A percentile compares a stretch with the other conserved stretches of the same genome.
These are phyloP conservation scores for Caenorhabditis sulstoni DNA, from an alignment of 2,888 invertebrate species.

Conservation along the genomic window DNA sequence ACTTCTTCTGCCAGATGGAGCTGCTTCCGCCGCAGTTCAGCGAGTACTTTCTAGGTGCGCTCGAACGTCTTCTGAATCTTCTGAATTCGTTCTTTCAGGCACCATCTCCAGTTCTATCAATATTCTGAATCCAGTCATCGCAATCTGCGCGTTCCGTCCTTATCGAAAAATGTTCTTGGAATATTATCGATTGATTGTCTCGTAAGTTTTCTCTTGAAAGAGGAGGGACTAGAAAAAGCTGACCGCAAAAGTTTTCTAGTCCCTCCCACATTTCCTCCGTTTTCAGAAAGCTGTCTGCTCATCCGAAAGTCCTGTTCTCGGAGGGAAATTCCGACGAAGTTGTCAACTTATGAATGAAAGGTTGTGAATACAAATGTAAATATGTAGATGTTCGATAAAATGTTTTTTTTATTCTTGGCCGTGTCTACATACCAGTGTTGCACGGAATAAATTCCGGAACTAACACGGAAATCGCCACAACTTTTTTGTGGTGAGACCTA, in stretches of 20 bases:
- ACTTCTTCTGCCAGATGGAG: conserved; percentile 51
- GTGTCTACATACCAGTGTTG: no score
- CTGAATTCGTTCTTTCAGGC: conserved; percentile 1
- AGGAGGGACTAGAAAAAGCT: no score
- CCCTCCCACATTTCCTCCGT: no score
- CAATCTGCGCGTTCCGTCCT: conserved; percentile 45
- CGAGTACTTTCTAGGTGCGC: conserved; percentile 44
- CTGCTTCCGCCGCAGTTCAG: conserved; percentile 46
- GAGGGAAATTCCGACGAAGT: conserved; percentile 51
- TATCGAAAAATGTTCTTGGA: conserved; percentile 42
- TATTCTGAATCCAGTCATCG: conserved; percentile 52
- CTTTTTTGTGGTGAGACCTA: no score
- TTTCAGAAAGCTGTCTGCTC: conserved; percentile 54
- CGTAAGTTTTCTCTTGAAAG: conserved; percentile 25
- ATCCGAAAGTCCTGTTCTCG: conserved; percentile 43
- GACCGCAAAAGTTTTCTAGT: no score
- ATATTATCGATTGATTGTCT: conserved; percentile 33
- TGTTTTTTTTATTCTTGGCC: not conserved
- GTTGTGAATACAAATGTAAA: not conserved
- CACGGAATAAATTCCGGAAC: no score
- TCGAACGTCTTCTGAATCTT: not conserved
- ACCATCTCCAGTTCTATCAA: conserved; percentile 57
- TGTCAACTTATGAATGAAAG: conserved; percentile 34
- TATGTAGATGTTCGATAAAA: no score
- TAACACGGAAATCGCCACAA: no score